Base-by-base conservation (phyloP, 2,113 vertebrate species). In the Pampusana beccarii region DNA sequence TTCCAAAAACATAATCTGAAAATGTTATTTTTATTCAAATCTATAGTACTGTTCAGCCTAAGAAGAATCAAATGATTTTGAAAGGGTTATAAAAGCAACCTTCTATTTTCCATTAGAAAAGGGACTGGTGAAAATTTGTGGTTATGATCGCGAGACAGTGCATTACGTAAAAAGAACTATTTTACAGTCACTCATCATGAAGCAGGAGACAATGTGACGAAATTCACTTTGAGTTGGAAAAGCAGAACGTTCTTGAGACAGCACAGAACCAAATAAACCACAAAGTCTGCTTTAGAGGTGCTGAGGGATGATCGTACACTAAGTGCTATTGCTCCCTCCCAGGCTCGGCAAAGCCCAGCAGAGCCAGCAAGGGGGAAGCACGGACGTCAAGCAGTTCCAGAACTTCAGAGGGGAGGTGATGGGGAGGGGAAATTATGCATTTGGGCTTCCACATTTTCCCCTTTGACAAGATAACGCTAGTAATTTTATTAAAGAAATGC, bases 271-370 rank as follows among this genome's bases (percentile, higher is more conserved):
- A 0, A 56, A 31, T 28, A 71, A 77, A 81, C 14, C 34, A 16
- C 53, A 56, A 31, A 61, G 21, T 42, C 40, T 77, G 28, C 57
- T 61, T 38, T 10, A 66, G n/a, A 54, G 21, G 38, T 19, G 11
- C n/a, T 9, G 57, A 79, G 33, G 42, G 25, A 34, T 48, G 24
- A 26, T 12, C 10, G 26, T 19, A 42, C n/a, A 15, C 29, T 2
- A 13, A 21, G 18, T 1, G 18, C 24, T 62, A 9, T 42, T 23
- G 3, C 40, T 60, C 56, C 71, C 44, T 64, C 0, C 0, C 3
- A 15, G 40, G 71, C 16, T 60, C 53, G n/a, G 46, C 58, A 48
- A 42, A 57, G 71, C 44, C 48, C 20, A 20, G 51, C 66, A 34
- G 31, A 38, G 56, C 16, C 60, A 66, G 51, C 5, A 58, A 16